Base-by-base conservation (phyloP, 2,797 vertebrate genomes). In the Cyclura pinguis region DNA sequence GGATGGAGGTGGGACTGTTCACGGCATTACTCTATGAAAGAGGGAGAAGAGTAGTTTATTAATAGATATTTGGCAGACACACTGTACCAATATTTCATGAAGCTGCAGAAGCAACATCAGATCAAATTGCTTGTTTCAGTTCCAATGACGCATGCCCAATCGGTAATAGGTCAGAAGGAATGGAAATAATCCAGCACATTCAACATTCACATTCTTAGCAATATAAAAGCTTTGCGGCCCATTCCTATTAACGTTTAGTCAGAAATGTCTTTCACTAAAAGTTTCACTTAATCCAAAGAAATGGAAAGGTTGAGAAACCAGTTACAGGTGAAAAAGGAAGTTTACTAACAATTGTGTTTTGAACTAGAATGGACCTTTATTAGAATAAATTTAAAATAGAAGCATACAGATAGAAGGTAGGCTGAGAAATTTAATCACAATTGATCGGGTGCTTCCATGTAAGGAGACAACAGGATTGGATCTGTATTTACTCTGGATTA, bases 31-130 rank as follows among this genome's bases (percentile, higher is more conserved):
- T 27, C 42, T 67, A 32, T 0, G 0, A 80, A 69, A 93, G 77
- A 90, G 57, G 18, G 32, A 59, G 86, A 94, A 92, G 90, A 47
- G 62, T 91, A 59, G 86, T 93, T 94, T 95, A 96, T 95, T 95
- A 95, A 94, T 95, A 96, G 94, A 73, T 8, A 1, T 93, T 94
- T 95, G 93, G 89, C 93, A 94, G 92, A 92, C 91, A 93, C 35
- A 47, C 83, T 93, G 89, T 74, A 94, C 91, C 81, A 90, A 55
- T 88, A 22, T 89, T 94, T 89, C 76, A 90, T 77, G 93, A 87
- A 72, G 62, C 73, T 93, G 59, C 89, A 80, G 91, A 92, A 87
- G 90, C 76, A 90, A 86, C 47, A 82, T 24, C 13, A 2, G 93
- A 92, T 92, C 85, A 86, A 67, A 86, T 94, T 89, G 95, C 95